A percentile compares a stretch with the other conserved stretches of the same genome.
phyloP scores from a whole-genome alignment of 2,113 vertebrate species.

The Vulpes ferrilata region DNA sequence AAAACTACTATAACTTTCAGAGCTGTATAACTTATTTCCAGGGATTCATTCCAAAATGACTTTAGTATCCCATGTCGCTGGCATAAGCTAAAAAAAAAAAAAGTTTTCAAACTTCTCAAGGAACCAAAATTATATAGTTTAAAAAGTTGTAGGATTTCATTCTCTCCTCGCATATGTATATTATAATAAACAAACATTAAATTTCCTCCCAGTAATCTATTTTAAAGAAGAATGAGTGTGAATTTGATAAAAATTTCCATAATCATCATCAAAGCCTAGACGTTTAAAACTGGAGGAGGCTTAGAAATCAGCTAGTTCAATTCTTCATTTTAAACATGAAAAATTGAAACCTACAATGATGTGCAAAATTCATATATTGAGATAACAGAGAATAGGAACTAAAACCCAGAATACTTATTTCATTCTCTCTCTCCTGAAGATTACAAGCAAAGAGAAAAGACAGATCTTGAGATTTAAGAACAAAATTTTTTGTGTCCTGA shows the following conservation, averaged over 20 bases:
- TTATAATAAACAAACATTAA: slow-evolving; percentile 19
- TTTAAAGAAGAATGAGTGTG: slow-evolving; percentile 39
- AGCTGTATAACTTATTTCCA: background rate
- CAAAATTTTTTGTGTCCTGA: slow-evolving; percentile 77
- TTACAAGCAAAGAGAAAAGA: slow-evolving; percentile 30
- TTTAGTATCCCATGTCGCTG: background rate
- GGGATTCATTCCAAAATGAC: background rate
- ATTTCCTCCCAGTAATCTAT: slow-evolving; percentile 13
- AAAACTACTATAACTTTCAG: background rate
- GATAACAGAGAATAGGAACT: slow-evolving; percentile 4
- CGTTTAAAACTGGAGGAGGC: slow-evolving; percentile 24
- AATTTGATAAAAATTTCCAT: slow-evolving; percentile 29
- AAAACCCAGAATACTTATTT: background rate
- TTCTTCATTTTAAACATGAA: slow-evolving; percentile 39
- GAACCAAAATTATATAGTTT: background rate
- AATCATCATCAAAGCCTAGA: slow-evolving; percentile 16
- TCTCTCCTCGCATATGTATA: background rate
- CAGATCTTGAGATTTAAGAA: slow-evolving; percentile 46
- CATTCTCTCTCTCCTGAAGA: background rate
- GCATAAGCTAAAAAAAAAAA: background rate
- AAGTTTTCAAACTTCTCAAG: slow-evolving; percentile 15
- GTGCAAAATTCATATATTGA: background rate
- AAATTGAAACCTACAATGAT: background rate
- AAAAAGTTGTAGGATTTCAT: slow-evolving; percentile 1
- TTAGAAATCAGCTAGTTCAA: background rate